Conservation (phyloP, 2,797 vertebrate species). For the Gila robusta region DNA sequence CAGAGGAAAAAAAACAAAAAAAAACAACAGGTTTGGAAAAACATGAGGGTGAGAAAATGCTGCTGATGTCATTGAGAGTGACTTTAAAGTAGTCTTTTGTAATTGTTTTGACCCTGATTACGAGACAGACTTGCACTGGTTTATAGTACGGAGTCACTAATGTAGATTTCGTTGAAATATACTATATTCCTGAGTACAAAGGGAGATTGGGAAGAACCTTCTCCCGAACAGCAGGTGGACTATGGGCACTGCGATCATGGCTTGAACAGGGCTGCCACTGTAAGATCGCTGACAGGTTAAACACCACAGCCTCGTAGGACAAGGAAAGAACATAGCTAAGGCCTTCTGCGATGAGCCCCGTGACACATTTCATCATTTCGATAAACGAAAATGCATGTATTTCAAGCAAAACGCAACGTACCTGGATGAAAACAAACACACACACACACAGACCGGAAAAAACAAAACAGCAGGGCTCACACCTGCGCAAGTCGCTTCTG, state of each 20-base stretch:
- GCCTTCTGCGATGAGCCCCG: slow-evolving; percentile 22
- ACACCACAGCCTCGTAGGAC: slow-evolving; percentile 8
- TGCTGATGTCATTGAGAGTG: not conserved
- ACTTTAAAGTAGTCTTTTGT: slow-evolving; percentile 39
- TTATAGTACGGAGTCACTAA: slow-evolving; percentile 31
- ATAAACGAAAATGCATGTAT: not conserved
- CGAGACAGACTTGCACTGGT: slow-evolving; percentile 19
- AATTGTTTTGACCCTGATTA: slow-evolving; percentile 43
- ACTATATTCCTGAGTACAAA: slow-evolving; percentile 61
- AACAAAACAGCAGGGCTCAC: slow-evolving; percentile 63
- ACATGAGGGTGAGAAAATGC: not conserved
- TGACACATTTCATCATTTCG: not conserved
- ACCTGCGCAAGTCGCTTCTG: slow-evolving; percentile 69
- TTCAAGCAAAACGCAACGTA: slow-evolving; percentile 33
- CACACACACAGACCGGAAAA: slow-evolving; percentile 39
- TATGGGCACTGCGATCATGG: slow-evolving; percentile 39
- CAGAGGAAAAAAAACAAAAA: not conserved
- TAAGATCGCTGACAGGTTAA: not conserved
- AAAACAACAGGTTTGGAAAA: not conserved
- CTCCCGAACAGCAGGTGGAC: slow-evolving; percentile 50
- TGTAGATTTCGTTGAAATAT: slow-evolving; percentile 53
- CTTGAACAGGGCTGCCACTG: slow-evolving; percentile 28
- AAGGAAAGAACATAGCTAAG: slow-evolving; percentile 38
- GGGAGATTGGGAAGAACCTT: slow-evolving; percentile 33
- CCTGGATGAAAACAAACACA: slow-evolving; percentile 50